Evolutionary conservation across 2,888 invertebrate species (phyloP).

Genomic region (Sympetrum striolatum): DNA sequence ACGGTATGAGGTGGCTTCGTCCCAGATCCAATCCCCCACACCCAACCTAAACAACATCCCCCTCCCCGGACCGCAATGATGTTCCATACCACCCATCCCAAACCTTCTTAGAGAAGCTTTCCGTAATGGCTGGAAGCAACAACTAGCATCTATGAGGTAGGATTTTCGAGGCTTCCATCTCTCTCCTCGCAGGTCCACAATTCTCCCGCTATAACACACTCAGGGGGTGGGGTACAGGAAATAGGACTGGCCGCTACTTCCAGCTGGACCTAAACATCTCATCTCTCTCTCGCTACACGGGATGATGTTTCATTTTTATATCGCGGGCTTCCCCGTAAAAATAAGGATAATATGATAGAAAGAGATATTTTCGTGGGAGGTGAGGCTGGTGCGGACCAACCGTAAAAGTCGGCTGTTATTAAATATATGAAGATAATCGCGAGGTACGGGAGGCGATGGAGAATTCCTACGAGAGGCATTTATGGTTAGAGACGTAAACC

Average conservation of each 20-base stretch:
- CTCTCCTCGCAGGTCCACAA: neutral
- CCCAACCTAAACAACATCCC: neutral
- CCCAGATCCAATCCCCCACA: constrained; percentile 4
- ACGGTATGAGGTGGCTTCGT: constrained; percentile 31
- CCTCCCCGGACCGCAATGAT: neutral
- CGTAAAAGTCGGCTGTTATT: neutral
- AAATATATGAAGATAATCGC: neutral
- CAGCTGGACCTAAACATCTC: neutral
- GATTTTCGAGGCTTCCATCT: neutral
- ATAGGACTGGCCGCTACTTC: neutral
- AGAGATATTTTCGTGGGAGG: neutral
- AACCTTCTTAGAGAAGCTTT: neutral
- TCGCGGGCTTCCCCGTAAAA: neutral
- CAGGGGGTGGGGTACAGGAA: neutral
- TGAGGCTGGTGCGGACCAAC: neutral
- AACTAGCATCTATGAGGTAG: neutral
- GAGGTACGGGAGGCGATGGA: neutral
- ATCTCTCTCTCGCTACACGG: neutral
- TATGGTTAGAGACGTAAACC: no score
- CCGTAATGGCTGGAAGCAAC: neutral
- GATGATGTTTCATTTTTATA: neutral
- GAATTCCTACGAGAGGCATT: no score
- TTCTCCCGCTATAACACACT: neutral
- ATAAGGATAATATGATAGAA: neutral
- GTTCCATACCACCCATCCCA: neutral